Evolutionary conservation across 2,888 invertebrate genomes (phyloP), one percentile per base, ranked within the genome.

Genomic region (Lacanobia oleracea): DNA sequence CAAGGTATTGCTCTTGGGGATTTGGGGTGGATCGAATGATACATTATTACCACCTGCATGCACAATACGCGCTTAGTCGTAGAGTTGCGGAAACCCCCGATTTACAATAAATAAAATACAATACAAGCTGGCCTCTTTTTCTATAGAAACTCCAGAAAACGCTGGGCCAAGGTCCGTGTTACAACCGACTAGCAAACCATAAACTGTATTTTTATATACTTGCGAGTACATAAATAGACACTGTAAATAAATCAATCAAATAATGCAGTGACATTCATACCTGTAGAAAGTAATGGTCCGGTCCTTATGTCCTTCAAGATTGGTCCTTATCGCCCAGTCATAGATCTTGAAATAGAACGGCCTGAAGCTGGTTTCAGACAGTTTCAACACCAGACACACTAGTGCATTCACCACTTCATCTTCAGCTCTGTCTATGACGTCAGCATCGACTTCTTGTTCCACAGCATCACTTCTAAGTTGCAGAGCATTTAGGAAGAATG

Each of bases 351-450:
- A 97, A 92, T 98, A 99, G 86, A 99, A 96, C 0, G 99, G 99
- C 77, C 98, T 97, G 93, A 99, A 99, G 54, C 97, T 97, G 1
- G 97, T 97, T 92, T 99, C 99, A 0, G 99, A 99, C 43, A 99
- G 94, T 92, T 99, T 99, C 64, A 99, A 93, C 40, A 99, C 97
- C 86, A 99, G 96, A 63, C 97, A 96, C 2, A 98, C 97, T n/a
- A 99, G 94, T 0, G 98, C 97, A 82, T 97, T 97, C 1, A 98
- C 97, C 0, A 98, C 97, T 87, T 97, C 96, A 21, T 96, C 96
- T 93, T 99, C 99, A 0, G 98, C 97, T 18, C 89, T 88, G 50
- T 96, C 96, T 0, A 98, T 95, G 2, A 93, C 85, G 3, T 91
- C 87, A 9, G 88, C 77, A 67, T 94, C 91, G 0, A 94, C 87